phyloP scores from a whole-genome alignment of 2,797 vertebrate genomes.

The Menidia menidia region DNA sequence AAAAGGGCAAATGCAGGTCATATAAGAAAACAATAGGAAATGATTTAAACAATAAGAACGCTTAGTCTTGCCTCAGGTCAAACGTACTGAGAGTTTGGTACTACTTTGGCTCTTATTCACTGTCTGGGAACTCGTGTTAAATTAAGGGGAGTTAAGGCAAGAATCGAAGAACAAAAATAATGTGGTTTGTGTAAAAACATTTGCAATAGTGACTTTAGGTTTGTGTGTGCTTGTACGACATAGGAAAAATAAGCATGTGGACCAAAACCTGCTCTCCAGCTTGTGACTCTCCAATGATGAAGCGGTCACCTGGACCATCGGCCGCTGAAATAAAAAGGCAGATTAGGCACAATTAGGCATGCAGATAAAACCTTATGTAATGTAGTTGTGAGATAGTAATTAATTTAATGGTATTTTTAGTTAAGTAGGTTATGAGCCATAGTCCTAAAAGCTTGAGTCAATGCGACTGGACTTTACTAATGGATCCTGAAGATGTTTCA shows the following conservation, averaged over 20 bases:
- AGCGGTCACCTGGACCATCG: conserved; percentile 97
- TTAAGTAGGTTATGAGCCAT: conserved; percentile 23
- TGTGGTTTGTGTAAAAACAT: conserved; percentile 23
- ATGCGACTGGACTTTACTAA: too few species aligned
- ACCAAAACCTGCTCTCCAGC: conserved; percentile 93
- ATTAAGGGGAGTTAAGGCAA: conserved; percentile 39
- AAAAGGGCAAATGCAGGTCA: not conserved
- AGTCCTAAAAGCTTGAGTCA: not conserved
- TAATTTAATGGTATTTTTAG: conserved; percentile 32
- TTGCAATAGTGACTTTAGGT: not conserved
- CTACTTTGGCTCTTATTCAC: conserved; percentile 50
- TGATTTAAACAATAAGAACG: conserved; percentile 3
- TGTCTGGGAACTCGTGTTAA: conserved; percentile 41
- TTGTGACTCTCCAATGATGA: conserved; percentile 99
- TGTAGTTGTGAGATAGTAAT: conserved; percentile 20
- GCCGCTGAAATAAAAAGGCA: conserved; percentile 86
- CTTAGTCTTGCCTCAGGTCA: conserved; percentile 38
- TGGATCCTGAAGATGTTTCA: too few species aligned
- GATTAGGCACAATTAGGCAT: conserved; percentile 46
- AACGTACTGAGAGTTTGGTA: conserved; percentile 40
- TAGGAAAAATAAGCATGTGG: not conserved
- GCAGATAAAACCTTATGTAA: conserved; percentile 16
- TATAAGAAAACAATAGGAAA: not conserved
- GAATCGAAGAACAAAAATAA: conserved; percentile 38
- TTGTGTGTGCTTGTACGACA: conserved; percentile 6